Conservation (phyloP, 2,888 invertebrate genomes). For the Plagiodera versicolora region DNA sequence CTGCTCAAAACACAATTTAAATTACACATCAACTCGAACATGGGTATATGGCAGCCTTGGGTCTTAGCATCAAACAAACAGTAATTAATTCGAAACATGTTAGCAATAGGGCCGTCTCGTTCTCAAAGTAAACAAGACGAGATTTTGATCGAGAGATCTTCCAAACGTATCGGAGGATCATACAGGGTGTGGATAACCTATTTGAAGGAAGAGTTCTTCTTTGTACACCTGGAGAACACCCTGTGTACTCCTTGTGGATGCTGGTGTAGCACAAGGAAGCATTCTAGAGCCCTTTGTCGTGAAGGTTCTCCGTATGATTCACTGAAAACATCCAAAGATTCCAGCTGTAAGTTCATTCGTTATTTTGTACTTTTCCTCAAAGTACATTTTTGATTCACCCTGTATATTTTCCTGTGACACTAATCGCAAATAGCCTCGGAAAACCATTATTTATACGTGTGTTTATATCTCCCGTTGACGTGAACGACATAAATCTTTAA, state of each 20-base stretch:
- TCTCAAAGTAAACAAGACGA: slow-evolving; percentile 23
- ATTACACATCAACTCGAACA: background rate
- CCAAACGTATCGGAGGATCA: slow-evolving; percentile 16
- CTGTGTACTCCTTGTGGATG: no score
- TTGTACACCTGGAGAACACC: no score
- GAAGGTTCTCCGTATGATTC: no score
- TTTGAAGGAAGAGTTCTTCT: no score
- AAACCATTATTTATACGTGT: slow-evolving; percentile 43
- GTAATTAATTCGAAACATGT: slow-evolving; percentile 22
- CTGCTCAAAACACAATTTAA: background rate
- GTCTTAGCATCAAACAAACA: slow-evolving; percentile 15
- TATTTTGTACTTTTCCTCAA: no score
- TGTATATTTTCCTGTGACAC: slow-evolving; percentile 4
- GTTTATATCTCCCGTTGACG: slow-evolving; percentile 42
- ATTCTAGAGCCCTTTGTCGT: no score
- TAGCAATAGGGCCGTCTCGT: slow-evolving; percentile 16
- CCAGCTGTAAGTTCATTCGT: no score
- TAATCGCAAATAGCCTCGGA: slow-evolving; percentile 38
- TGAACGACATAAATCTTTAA: slow-evolving; percentile 41
- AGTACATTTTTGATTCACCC: no score
- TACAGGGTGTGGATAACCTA: no score
- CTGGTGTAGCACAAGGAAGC: no score
- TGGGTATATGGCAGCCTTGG: background rate
- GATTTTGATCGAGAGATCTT: slow-evolving; percentile 22
- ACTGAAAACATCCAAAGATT: no score